Evolutionary conservation across 2,888 invertebrate genomes (phyloP).

Genomic region (Notodonta ziczac): DNA sequence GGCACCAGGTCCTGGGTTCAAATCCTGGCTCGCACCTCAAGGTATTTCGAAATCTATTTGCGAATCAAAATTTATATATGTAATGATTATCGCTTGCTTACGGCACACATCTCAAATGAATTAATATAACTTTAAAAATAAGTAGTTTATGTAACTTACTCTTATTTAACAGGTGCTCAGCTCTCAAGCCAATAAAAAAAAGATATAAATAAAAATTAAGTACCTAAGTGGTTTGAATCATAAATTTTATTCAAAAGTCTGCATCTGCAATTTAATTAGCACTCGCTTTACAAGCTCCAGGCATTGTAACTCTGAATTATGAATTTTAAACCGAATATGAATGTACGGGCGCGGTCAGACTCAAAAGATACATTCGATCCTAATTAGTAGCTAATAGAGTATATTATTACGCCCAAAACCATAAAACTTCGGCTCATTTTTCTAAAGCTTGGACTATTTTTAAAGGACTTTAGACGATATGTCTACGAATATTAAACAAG

Average conservation of each 20-base stretch:
- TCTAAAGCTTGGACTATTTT: constrained; percentile 22
- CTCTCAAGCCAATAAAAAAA: too few relatives aligned
- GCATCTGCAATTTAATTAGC: constrained; percentile 29
- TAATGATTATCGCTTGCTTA: too few relatives aligned
- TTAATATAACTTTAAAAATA: too few relatives aligned
- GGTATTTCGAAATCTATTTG: too few relatives aligned
- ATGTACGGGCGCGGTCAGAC: constrained; percentile 31
- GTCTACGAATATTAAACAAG: constrained; percentile 14
- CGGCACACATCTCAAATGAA: too few relatives aligned
- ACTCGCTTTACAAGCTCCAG: constrained; percentile 25
- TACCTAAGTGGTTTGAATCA: constrained; percentile 1
- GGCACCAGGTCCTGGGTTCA: too few relatives aligned
- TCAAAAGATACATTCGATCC: constrained; percentile 46
- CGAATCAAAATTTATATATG: too few relatives aligned
- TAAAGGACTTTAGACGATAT: constrained; percentile 31
- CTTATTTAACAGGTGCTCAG: too few relatives aligned
- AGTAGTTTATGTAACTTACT: too few relatives aligned
- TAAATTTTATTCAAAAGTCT: constrained; percentile 8
- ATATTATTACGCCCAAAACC: constrained; percentile 51
- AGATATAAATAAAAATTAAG: neutral
- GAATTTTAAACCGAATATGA: constrained; percentile 36
- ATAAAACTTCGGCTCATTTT: constrained; percentile 56
- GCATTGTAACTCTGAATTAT: constrained; percentile 38
- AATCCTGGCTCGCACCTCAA: too few relatives aligned
- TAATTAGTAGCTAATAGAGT: constrained; percentile 62